A percentile compares a stretch with the other conserved stretches of the same genome.
phyloP scores from a whole-genome alignment of 2,113 vertebrate genomes.

The Astur gentilis region DNA sequence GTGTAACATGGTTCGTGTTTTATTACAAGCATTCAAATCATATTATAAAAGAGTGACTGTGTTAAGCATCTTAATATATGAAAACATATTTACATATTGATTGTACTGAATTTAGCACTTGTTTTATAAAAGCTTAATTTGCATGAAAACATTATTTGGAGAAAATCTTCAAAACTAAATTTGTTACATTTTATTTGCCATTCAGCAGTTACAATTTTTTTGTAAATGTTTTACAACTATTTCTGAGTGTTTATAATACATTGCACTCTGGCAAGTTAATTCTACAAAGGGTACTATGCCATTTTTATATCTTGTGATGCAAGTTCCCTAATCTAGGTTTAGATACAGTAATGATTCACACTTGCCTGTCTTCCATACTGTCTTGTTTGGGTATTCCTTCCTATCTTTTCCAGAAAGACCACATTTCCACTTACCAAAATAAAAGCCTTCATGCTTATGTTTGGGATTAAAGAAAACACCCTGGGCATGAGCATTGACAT shows the following conservation, averaged over 20 bases:
- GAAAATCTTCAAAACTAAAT: neutral
- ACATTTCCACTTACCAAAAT: slow-evolving; percentile 73
- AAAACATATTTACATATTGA: neutral
- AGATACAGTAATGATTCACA: neutral
- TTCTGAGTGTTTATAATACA: neutral
- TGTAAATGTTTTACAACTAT: neutral
- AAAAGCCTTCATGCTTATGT: slow-evolving; percentile 79
- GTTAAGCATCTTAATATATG: neutral
- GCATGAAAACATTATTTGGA: neutral
- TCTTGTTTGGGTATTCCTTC: neutral
- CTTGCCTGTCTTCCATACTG: neutral
- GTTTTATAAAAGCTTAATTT: neutral
- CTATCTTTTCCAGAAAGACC: neutral
- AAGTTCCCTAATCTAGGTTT: neutral
- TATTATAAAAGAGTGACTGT: neutral
- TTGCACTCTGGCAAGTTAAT: neutral
- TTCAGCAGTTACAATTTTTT: neutral
- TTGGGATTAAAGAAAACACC: slow-evolving; percentile 82
- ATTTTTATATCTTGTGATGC: neutral
- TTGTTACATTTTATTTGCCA: neutral
- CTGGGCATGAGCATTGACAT: slow-evolving; percentile 76
- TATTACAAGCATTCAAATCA: neutral
- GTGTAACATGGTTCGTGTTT: neutral
- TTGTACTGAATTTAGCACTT: neutral
- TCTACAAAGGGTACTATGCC: neutral